Percentiles rank a stretch among this genome's conserved stretches.
phyloP scores from a whole-genome alignment of 2,113 vertebrate species.

The Mobula birostris region DNA sequence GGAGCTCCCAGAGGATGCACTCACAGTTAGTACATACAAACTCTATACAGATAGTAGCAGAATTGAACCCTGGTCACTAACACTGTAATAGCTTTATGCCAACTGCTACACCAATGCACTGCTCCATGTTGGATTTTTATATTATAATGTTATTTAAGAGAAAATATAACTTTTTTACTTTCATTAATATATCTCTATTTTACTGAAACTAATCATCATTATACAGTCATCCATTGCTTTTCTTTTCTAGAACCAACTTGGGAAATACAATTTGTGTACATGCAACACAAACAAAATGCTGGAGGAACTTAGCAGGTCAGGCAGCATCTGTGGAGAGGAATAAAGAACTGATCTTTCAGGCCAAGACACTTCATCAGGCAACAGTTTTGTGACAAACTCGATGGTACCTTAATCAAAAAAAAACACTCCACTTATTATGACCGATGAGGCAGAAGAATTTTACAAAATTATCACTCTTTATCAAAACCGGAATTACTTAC shows the following conservation, averaged over 20 bases:
- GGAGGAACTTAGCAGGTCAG: too few relatives aligned
- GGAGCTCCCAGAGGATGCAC: too few relatives aligned
- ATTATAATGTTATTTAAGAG: neutral
- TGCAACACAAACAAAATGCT: neutral
- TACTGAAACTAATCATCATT: neutral
- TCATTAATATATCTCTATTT: neutral
- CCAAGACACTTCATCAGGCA: neutral
- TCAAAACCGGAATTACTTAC: neutral
- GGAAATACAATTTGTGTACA: neutral
- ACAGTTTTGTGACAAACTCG: neutral
- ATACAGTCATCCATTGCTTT: neutral
- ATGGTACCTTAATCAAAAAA: neutral
- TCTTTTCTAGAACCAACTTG: neutral
- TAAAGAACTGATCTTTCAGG: too few relatives aligned
- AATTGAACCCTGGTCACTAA: too few relatives aligned
- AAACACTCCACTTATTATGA: conserved; percentile 1
- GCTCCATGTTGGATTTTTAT: neutral
- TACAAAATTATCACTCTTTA: neutral
- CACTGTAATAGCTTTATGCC: too few relatives aligned
- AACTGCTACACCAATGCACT: too few relatives aligned
- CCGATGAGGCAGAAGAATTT: neutral
- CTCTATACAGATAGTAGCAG: too few relatives aligned
- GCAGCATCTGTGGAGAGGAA: too few relatives aligned
- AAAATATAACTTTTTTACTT: neutral
- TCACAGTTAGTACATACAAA: too few relatives aligned